These are phyloP conservation scores for Trachelus tabidus DNA, from an alignment of 2,888 invertebrate genomes.

Conservation along the genomic window DNA sequence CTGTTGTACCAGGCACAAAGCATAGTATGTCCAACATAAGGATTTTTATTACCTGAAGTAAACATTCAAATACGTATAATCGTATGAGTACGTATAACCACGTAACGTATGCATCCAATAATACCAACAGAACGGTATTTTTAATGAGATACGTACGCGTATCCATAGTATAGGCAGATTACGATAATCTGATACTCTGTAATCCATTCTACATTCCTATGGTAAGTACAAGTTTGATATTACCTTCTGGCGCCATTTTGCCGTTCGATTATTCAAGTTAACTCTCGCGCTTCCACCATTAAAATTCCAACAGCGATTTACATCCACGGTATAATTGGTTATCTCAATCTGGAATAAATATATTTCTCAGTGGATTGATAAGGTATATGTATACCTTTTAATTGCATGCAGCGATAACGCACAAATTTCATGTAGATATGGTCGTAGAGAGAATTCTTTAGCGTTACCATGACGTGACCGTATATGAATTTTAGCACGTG, in stretches of 20 bases:
- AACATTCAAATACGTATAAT: not conserved
- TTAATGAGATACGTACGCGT: not conserved
- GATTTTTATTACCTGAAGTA: not conserved
- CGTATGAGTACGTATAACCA: not conserved
- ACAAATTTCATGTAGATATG: not conserved
- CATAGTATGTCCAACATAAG: not conserved
- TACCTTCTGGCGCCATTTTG: not conserved
- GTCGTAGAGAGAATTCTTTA: not conserved
- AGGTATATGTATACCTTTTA: not conserved
- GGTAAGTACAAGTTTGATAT: not conserved
- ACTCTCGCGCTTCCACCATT: not conserved
- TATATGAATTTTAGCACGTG: not conserved
- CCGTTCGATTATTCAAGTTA: not conserved
- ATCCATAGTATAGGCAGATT: not conserved
- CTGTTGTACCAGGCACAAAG: constrained; percentile 28
- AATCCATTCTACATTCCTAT: not conserved
- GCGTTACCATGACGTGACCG: not conserved
- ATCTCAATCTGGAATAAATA: not conserved
- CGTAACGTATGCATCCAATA: not conserved
- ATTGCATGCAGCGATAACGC: not conserved
- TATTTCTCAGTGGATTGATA: not conserved
- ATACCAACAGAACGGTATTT: not conserved
- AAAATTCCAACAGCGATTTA: not conserved
- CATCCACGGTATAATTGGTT: not conserved
- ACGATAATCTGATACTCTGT: not conserved